phyloP scores from a whole-genome alignment of 92 coral and sea anemone species.

The Epizoanthus ramosus region DNA sequence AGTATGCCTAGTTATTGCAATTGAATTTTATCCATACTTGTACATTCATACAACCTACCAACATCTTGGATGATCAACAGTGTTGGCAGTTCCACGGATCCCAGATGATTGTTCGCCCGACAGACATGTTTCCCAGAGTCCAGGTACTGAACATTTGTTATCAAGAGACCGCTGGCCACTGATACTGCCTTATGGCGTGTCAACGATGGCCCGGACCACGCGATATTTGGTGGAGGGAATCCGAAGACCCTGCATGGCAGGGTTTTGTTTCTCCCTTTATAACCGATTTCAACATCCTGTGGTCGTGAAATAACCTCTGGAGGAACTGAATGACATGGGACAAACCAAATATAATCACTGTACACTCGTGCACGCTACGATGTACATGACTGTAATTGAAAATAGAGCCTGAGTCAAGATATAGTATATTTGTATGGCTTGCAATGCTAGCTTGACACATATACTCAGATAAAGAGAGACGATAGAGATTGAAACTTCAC shows the following conservation, averaged over 20 bases:
- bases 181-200: background rate
- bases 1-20: too few relatives aligned
- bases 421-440: too few relatives aligned
- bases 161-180: background rate
- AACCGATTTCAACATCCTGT: constrained; percentile 1
- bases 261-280: constrained; percentile 17
- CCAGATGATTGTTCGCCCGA: constrained; percentile 1
- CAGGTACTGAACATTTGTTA: constrained; percentile 17
- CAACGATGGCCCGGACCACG: constrained; percentile 31
- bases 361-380: too few relatives aligned
- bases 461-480: too few relatives aligned
- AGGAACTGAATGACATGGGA: background rate
- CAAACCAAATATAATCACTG: too few relatives aligned
- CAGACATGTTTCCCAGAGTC: background rate
- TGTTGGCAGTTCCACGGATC: constrained; percentile 7
- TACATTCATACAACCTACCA: too few relatives aligned
- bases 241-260: constrained; percentile 29
- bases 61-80: background rate
- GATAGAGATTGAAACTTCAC: too few relatives aligned
- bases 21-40: too few relatives aligned
- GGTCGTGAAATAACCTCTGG: constrained; percentile 18
- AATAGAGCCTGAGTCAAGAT: too few relatives aligned
- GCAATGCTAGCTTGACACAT: too few relatives aligned
- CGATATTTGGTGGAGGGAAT: constrained; percentile 33
- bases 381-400: too few relatives aligned